phyloP scores from a whole-genome alignment of 2,888 invertebrate genomes.

The Tolmerus cingulatus region DNA sequence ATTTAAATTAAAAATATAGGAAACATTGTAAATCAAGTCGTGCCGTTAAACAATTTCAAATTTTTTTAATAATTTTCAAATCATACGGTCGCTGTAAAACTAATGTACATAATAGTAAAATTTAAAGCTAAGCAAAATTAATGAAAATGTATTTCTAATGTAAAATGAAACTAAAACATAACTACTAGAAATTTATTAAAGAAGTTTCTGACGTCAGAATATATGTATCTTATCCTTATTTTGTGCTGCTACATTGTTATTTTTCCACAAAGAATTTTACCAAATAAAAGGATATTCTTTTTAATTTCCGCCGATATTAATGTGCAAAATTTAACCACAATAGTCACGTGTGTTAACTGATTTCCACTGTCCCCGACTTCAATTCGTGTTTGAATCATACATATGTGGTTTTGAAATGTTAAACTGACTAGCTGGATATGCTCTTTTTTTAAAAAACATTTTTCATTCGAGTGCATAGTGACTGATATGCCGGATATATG shows the following conservation, averaged over 20 bases:
- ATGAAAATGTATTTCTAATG: no score
- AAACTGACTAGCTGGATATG: not conserved
- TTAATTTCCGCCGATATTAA: not conserved
- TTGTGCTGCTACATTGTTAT: not conserved
- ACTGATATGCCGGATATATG: not conserved
- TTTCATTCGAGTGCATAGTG: not conserved
- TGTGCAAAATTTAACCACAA: not conserved
- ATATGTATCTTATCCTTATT: not conserved
- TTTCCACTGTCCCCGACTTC: not conserved
- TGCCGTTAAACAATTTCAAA: no score
- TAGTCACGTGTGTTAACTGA: not conserved
- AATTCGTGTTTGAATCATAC: not conserved
- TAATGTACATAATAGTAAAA: no score
- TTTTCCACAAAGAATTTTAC: not conserved
- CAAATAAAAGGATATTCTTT: not conserved
- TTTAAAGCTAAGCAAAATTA: no score
- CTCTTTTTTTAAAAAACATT: not conserved
- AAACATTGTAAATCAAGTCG: no score
- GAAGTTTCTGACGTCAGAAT: not conserved
- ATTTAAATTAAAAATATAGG: no score
- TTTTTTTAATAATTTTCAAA: no score
- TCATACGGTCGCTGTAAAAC: no score
- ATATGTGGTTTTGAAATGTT: not conserved
- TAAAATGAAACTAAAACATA: no score
- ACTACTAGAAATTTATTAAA: no score